Conservation (phyloP, 2,113 vertebrate species). For the Amphilophus citrinellus region DNA sequence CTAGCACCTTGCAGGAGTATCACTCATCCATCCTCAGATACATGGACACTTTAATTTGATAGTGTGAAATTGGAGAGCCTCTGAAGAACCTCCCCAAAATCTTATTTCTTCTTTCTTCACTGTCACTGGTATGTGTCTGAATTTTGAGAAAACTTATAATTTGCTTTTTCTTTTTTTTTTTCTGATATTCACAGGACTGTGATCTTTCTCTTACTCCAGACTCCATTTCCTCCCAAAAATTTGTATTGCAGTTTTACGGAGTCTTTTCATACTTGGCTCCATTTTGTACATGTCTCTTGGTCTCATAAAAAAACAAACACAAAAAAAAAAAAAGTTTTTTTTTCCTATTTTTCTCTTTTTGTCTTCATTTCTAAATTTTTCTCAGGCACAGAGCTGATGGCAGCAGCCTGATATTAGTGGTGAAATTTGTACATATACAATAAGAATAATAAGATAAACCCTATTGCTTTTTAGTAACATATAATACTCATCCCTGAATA, state of each 20-base stretch:
- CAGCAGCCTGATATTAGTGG: not conserved
- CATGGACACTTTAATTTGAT: constrained; percentile 75
- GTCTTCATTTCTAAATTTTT: not conserved
- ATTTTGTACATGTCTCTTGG: constrained; percentile 15
- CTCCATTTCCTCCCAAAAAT: not conserved
- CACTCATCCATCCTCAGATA: constrained; percentile 73
- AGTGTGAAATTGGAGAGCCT: constrained; percentile 71
- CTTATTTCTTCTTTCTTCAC: constrained; percentile 59
- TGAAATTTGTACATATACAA: not conserved
- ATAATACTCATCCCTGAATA: not conserved
- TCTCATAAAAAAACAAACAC: not conserved
- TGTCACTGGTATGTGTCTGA: constrained; percentile 32
- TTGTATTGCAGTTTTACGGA: not conserved
- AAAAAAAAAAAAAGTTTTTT: not conserved
- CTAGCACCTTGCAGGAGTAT: constrained; percentile 70
- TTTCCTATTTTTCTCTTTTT: not conserved
- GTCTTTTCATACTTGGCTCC: not conserved
- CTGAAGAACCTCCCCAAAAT: constrained; percentile 68
- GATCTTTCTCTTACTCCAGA: constrained; percentile 26
- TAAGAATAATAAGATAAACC: not conserved
- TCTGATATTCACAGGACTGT: constrained; percentile 29
- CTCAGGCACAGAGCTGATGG: not conserved
- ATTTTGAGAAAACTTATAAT: constrained; percentile 51
- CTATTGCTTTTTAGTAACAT: not conserved
- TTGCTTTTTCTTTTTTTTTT: constrained; percentile 22